Base-by-base conservation (phyloP, 2,888 invertebrate genomes). In the Macroteleia sp. region DNA sequence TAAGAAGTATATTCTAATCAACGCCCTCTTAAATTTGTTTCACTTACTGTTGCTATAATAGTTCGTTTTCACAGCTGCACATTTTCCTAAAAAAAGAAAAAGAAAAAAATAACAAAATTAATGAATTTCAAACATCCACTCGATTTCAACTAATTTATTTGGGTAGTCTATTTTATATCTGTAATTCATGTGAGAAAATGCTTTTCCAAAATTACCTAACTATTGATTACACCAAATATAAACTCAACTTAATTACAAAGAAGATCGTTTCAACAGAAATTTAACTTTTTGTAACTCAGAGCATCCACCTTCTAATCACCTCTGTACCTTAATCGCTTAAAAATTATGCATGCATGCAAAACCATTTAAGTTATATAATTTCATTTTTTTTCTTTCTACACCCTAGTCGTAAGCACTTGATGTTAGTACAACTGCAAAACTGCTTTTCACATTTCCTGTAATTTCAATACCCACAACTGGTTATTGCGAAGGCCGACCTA, bases 391-490 rank as follows among this genome's bases (percentile, higher is more conserved):
- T 20, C 30, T 32, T 28, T n/a, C n/a, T n/a, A n/a, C 66, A 46
- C 36, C 42, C 52, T 32, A 28, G 3, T 56, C 19, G 48, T 20
- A 22, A 46, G 36, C 54, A 28, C 20, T 25, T 8, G 70, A 54
- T 30, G 52, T 44, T 48, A 28, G 16, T 52, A 25, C 34, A 70
- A 44, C 69, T 52, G 69, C 22, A 42, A 19, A 61, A 44, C 52
- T 61, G 12, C 44, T 61, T 62, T 62, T 39, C 61, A 30, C 71
- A 61, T 71, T 71, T 71, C 71, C 61, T 71, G 71, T 46, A 71
- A 71, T 71, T 71, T 71, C 39, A 54, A 62, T 54, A 32, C n/a
- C 36, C n/a, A 62, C 56, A 62, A 71, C 62, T 71, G 39, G 62
- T 71, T 54, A 48, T 71, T 71, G 44, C 70, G 48, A 71, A 62